These are phyloP conservation scores for Petrocephalus sullivani DNA, from an alignment of 2,797 vertebrate species.

Conservation along the genomic window DNA sequence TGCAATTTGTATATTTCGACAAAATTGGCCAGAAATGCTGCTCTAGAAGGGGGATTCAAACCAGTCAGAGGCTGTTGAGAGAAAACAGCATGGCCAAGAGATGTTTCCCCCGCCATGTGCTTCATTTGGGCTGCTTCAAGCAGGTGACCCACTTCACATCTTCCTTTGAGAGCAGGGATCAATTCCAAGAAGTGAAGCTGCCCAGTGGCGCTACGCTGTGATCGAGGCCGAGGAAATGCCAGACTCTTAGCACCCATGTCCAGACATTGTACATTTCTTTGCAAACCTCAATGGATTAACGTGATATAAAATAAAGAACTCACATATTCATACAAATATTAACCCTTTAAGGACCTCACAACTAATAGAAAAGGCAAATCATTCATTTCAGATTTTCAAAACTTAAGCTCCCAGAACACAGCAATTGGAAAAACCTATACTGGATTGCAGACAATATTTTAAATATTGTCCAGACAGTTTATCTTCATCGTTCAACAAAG, in stretches of 20 bases:
- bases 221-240: background rate
- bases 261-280: slow-evolving; percentile 29
- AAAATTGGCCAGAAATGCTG: background rate
- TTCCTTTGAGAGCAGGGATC: background rate
- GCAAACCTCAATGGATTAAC: background rate
- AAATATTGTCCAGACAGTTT: background rate
- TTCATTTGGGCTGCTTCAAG: background rate
- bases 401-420: background rate
- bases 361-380: background rate
- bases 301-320: background rate
- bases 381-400: background rate
- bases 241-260: background rate
- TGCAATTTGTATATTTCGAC: background rate
- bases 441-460: background rate
- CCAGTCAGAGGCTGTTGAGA: background rate
- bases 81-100: background rate
- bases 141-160: background rate
- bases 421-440: background rate
- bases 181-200: background rate
- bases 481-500: background rate
- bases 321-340: background rate
- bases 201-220: background rate
- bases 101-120: background rate
- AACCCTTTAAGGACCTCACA: slow-evolving; percentile 24
- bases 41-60: background rate